phyloP scores from a whole-genome alignment of 2,888 invertebrate genomes.

The Endotricha flammealis region DNA sequence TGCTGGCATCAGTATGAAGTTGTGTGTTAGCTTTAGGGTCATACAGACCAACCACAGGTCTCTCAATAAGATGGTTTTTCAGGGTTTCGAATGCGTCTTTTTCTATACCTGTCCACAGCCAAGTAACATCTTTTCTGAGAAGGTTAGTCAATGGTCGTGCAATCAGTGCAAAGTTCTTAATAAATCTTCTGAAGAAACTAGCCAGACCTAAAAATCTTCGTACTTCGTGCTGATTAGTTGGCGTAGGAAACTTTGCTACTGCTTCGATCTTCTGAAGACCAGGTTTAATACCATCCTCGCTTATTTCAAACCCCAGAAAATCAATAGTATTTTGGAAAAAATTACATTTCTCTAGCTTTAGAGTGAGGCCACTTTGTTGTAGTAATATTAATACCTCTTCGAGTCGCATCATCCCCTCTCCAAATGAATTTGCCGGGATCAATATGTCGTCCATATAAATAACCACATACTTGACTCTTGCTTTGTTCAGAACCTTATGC shows the following conservation, averaged over 20 bases:
- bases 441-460: constrained; percentile 13
- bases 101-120: constrained; percentile 8
- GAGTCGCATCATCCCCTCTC: constrained; percentile 6
- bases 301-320: constrained; percentile 10
- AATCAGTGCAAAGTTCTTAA: constrained; percentile 7
- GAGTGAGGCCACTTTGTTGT: constrained; percentile 1
- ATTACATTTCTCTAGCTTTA: constrained; percentile 13
- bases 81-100: constrained; percentile 5
- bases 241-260: constrained; percentile 9
- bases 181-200: constrained; percentile 10
- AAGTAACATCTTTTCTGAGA: constrained; percentile 3
- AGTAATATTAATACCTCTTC: constrained; percentile 5
- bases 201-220: constrained; percentile 1
- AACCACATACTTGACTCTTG: constrained; percentile 1
- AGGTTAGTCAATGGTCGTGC: constrained; percentile 11
- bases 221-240: constrained; percentile 6
- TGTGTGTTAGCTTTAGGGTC: constrained; percentile 9
- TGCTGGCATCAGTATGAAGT: constrained; percentile 17
- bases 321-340: constrained; percentile 12
- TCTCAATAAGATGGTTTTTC: constrained; percentile 7
- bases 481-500: constrained; percentile 7
- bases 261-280: constrained; percentile 9
- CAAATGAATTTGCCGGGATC: constrained; percentile 8
- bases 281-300: constrained; percentile 10
- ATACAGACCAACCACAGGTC: constrained; percentile 14